Percentiles rank a stretch among this genome's conserved stretches.
These are phyloP conservation scores for Galerucella calmariensis DNA, from an alignment of 2,888 invertebrate species.

Conservation along the genomic window DNA sequence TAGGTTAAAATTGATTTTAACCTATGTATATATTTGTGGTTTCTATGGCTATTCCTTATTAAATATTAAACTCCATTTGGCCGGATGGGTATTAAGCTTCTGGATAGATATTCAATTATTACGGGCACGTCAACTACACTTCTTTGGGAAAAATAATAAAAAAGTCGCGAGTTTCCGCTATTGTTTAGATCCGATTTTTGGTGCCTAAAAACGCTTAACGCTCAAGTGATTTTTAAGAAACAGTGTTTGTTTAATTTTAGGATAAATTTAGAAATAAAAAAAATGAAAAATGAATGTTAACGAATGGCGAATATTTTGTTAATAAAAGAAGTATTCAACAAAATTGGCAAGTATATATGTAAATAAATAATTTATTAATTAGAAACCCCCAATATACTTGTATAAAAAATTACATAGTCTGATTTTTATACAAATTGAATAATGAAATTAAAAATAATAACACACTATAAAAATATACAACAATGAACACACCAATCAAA, in stretches of 20 bases:
- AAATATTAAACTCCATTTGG: constrained; percentile 43
- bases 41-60: constrained; percentile 54
- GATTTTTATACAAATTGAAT: too few relatives aligned
- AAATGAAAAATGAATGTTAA: too few relatives aligned
- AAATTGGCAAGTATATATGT: too few relatives aligned
- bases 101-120: constrained; percentile 31
- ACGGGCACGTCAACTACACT: constrained; percentile 14
- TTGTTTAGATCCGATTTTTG: not conserved
- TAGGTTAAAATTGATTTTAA: constrained; percentile 62
- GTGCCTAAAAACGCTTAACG: not conserved
- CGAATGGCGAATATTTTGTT: too few relatives aligned
- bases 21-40: constrained; percentile 58
- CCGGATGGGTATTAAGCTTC: constrained; percentile 40
- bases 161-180: not conserved
- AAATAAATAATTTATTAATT: too few relatives aligned
- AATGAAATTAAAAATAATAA: too few relatives aligned
- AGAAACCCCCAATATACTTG: too few relatives aligned
- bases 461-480: too few relatives aligned
- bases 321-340: too few relatives aligned
- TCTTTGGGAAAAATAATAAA: not conserved
- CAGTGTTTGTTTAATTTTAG: not conserved
- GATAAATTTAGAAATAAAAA: too few relatives aligned
- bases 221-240: not conserved
- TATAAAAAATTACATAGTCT: too few relatives aligned
- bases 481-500: too few relatives aligned